Evolutionary conservation across 2,113 vertebrate species (phyloP).

Genomic region (Nerophis ophidion): DNA sequence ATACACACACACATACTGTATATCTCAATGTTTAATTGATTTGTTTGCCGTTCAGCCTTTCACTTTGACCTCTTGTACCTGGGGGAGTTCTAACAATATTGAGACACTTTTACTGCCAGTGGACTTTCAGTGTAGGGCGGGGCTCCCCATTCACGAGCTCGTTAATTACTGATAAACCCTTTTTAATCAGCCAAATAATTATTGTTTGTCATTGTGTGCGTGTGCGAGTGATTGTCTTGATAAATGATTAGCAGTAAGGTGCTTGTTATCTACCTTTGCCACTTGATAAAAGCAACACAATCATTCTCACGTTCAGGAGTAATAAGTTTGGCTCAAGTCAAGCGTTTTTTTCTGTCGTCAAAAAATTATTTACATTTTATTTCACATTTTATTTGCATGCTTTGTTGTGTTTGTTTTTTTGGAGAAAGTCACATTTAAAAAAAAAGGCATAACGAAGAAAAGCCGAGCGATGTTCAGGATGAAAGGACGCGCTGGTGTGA

Average conservation of each 20-base stretch:
- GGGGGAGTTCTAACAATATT: background rate
- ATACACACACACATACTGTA: no score
- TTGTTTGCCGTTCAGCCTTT: background rate
- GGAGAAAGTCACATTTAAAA: no score
- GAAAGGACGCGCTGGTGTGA: constrained; percentile 16
- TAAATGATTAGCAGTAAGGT: background rate
- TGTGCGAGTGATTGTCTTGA: background rate
- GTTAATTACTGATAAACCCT: no score
- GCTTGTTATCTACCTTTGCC: background rate
- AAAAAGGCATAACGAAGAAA: no score
- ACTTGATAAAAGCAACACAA: background rate
- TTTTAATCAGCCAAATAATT: no score
- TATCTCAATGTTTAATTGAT: background rate
- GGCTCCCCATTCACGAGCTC: no score
- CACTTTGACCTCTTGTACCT: background rate
- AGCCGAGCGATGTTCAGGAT: constrained; percentile 9
- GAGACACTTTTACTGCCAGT: constrained; percentile 30
- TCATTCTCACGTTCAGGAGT: background rate
- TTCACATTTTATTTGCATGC: background rate
- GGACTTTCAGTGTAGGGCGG: constrained; percentile 28
- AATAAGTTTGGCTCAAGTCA: background rate
- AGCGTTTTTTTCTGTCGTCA: no score
- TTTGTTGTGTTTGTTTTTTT: background rate
- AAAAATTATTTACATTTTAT: no score
- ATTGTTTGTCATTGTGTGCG: background rate